phyloP scores from a whole-genome alignment of 53 echinoderm and acorn worm genomes.

The Hippasteria phrygiana region DNA sequence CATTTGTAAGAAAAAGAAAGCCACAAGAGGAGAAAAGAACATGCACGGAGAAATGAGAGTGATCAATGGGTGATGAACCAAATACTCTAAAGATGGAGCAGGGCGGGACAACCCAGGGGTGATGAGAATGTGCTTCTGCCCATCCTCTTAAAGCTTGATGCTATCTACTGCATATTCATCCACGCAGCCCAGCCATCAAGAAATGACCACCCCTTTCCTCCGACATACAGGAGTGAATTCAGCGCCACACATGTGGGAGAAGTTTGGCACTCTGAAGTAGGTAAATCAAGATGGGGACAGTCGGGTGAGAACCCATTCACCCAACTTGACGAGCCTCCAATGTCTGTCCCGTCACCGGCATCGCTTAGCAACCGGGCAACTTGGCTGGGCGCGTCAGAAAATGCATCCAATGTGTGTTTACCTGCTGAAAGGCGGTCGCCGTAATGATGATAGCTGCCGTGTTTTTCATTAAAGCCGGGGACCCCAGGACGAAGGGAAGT shows the following conservation, averaged over 20 bases:
- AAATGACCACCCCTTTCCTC: too few species aligned
- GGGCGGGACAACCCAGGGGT: too few species aligned
- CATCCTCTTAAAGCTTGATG: not conserved
- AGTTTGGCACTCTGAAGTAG: not conserved
- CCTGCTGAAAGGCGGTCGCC: not conserved
- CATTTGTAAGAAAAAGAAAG: not conserved
- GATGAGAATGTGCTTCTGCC: too few species aligned
- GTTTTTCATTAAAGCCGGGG: not conserved
- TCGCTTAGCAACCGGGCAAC: slow-evolving; percentile 32
- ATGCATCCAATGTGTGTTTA: slow-evolving; percentile 26
- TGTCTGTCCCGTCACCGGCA: not conserved
- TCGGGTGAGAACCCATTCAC: not conserved
- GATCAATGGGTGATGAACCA: too few species aligned
- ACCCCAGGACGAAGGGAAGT: not conserved
- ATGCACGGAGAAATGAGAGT: too few species aligned
- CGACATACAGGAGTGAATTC: not conserved
- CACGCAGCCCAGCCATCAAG: too few species aligned
- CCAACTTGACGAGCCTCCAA: slow-evolving; percentile 18
- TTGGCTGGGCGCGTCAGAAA: not conserved
- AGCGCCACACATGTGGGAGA: not conserved
- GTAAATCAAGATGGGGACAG: not conserved
- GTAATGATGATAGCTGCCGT: not conserved
- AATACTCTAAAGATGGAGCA: too few species aligned
- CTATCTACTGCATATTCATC: not conserved
- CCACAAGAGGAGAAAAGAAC: not conserved